phyloP scores from a whole-genome alignment of 2,113 vertebrate genomes.

The Gyps fulvus region DNA sequence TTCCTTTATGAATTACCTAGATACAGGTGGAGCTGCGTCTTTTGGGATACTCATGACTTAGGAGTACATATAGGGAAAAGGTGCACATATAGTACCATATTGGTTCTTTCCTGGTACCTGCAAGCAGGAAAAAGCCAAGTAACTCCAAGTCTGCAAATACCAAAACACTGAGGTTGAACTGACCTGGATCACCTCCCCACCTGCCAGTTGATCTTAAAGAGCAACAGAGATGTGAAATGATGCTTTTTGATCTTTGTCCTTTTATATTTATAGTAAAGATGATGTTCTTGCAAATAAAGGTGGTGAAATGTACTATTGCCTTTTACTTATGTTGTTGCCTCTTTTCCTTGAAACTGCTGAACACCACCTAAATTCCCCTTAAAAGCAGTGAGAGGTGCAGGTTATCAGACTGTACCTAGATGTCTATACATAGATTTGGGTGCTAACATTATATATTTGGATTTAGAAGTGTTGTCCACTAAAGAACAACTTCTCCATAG shows the following conservation, averaged over 20 bases:
- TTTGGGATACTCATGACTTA: not conserved
- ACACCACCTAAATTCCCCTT: not conserved
- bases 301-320: not conserved
- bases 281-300: not conserved
- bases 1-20: not conserved
- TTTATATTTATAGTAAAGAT: not conserved
- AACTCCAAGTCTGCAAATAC: not conserved
- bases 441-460: not conserved
- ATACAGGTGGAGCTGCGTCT: not conserved
- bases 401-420: not conserved
- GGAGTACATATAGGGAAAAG: not conserved
- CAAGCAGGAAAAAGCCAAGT: not conserved
- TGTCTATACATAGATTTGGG: not conserved
- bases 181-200: not conserved
- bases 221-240: not conserved
- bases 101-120: not conserved
- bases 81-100: rapidly evolving
- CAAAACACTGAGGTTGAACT: not conserved
- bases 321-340: not conserved
- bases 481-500: not conserved
- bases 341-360: not conserved
- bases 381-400: not conserved
- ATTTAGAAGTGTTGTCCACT: not conserved
- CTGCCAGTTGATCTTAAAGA: not conserved
- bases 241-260: not conserved